A percentile compares a stretch with the other conserved stretches of the same genome.
These are phyloP conservation scores for Neosalanx taihuensis DNA, from an alignment of 2,797 vertebrate species.

Conservation along the genomic window DNA sequence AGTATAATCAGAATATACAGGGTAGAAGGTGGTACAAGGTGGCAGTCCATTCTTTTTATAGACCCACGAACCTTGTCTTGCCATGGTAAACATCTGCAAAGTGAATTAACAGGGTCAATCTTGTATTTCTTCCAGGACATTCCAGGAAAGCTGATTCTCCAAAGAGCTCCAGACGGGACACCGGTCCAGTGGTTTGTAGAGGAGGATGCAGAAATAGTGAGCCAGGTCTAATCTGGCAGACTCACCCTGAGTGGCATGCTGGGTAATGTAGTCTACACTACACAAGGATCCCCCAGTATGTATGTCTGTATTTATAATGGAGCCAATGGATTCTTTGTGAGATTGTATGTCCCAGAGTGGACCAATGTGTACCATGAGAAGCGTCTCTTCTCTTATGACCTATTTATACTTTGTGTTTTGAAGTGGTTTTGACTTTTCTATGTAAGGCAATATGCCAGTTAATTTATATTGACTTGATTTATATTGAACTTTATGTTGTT, in stretches of 20 bases:
- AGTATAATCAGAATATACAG: too few relatives aligned
- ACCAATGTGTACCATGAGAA: conserved; percentile 30
- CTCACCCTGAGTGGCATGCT: conserved; percentile 23
- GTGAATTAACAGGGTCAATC: background rate
- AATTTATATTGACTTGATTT: conserved; percentile 59
- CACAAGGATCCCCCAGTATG: conserved; percentile 38
- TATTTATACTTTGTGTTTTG: conserved; percentile 57
- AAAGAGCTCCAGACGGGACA: conserved; percentile 79
- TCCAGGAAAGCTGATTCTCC: conserved; percentile 76
- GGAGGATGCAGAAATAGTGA: conserved; percentile 84
- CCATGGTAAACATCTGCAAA: background rate
- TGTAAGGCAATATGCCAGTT: conserved; percentile 61
- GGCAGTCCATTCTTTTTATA: background rate
- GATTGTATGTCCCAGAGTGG: conserved; percentile 46
- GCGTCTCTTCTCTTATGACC: conserved; percentile 34
- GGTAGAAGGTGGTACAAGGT: background rate
- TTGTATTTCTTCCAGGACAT: conserved; percentile 58
- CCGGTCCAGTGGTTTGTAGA: conserved; percentile 85
- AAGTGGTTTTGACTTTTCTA: conserved; percentile 37
- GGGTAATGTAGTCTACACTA: conserved; percentile 8
- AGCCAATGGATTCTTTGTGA: conserved; percentile 62
- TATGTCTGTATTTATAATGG: conserved; percentile 69
- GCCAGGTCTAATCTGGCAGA: conserved; percentile 77
- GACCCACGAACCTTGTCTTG: background rate
- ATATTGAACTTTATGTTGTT: conserved; percentile 13